These are phyloP conservation scores for Zoanthus sansibaricus DNA, from an alignment of 92 coral and sea anemone species.

Conservation along the genomic window DNA sequence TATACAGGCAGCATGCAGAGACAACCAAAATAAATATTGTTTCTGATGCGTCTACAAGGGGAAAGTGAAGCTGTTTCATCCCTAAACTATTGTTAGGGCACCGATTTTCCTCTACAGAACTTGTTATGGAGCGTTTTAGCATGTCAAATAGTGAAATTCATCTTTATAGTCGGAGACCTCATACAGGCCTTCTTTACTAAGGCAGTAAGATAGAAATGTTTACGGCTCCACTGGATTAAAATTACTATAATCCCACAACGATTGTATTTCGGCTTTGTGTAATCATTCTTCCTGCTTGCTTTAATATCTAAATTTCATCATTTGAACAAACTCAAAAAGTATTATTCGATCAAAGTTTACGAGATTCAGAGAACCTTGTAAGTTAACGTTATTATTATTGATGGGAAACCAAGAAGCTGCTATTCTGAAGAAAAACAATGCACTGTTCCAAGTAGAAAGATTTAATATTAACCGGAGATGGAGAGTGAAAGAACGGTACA, in stretches of 20 bases:
- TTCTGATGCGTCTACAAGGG: too few species aligned
- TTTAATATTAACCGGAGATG: too few species aligned
- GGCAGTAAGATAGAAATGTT: not conserved
- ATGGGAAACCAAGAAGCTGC: constrained; percentile 18
- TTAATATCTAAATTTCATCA: constrained; percentile 50
- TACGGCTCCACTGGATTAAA: constrained; percentile 29
- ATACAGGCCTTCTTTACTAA: too few species aligned
- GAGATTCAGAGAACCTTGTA: constrained; percentile 13
- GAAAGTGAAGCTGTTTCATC: constrained; percentile 32
- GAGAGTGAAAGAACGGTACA: too few species aligned
- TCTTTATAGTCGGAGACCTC: constrained; percentile 30
- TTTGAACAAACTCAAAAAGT: constrained; percentile 23
- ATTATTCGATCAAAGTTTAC: constrained; percentile 32
- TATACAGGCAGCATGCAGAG: too few species aligned
- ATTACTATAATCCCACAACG: too few species aligned
- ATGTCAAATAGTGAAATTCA: constrained; percentile 42
- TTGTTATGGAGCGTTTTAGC: constrained; percentile 50
- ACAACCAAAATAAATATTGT: too few species aligned
- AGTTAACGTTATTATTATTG: constrained; percentile 12
- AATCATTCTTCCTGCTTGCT: constrained; percentile 5
- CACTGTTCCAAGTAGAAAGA: too few species aligned
- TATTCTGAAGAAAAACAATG: not conserved
- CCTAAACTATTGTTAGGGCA: constrained; percentile 65
- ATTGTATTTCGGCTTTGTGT: too few species aligned
- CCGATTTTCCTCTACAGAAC: constrained; percentile 67